Base-by-base conservation (phyloP, 2,797 vertebrate species). In the Peromyscus nudipes region DNA sequence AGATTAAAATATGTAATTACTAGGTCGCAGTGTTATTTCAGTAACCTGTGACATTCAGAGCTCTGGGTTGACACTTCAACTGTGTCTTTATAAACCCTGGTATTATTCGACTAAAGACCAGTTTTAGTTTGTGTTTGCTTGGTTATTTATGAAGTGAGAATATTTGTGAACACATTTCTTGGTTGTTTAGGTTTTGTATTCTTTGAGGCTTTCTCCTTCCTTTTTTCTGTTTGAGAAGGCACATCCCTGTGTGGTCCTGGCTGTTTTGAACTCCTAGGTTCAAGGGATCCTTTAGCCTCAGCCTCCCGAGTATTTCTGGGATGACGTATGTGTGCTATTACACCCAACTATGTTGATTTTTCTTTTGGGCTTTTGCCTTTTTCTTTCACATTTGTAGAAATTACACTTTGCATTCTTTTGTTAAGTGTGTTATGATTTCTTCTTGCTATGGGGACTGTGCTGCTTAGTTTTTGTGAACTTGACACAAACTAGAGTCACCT, bases 61-160 rank as follows among this genome's bases (percentile, higher is more conserved):
- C 21, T 89, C 25, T 6, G 9, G 80, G 0, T 87, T 93, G 96
- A 46, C 14, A 81, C 6, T 81, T 64, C 27, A 4, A 46, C 25
- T 29, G 9, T 23, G 86, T 93, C 49, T 95, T 94, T 23, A 64
- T n/a, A 95, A 92, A 93, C 6, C 4, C 34, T 67, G 52, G 2
- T 95, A 80, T 94, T 84, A 43, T 81, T 88, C 43, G 40, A 90
- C 55, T 97, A 82, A 40, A 89, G 89, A 93, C 79, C 87, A 93
- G 6, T 69, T 96, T 97, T 77, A 91, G 16, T 96, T 94, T 97
- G 64, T 69, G 79, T 69, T 87, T 92, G 37, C 29, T 60, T 95
- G 29, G 80, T 80, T 83, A 49, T 81, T 93, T 89, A 40, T 82
- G 16, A 94, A 25, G 14, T 73, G 8, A 91, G 62, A 43, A 89